A percentile compares a stretch with the other conserved stretches of the same genome.
Evolutionary conservation across 64 coral and sea anemone species (phyloP).

Genomic region (Exaiptasia diaphana): DNA sequence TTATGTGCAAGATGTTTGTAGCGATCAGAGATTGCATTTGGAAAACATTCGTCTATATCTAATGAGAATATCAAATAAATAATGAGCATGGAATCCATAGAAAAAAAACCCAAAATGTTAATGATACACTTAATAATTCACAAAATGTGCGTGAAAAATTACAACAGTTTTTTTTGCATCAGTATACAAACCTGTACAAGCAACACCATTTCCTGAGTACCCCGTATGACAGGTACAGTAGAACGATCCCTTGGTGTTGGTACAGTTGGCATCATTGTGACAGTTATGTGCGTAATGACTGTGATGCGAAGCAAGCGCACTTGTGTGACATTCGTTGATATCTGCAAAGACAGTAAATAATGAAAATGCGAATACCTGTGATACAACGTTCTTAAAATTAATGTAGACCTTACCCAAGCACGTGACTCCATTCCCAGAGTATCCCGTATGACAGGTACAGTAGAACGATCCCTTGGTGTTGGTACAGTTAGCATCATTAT

Average conservation of each 20-base stretch:
- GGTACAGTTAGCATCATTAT: conserved; percentile 63
- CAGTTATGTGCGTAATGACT: conserved; percentile 40
- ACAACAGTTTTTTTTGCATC: no score
- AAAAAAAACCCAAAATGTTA: neutral
- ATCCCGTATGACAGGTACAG: conserved; percentile 73
- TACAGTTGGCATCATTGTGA: conserved; percentile 56
- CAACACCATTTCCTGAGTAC: conserved; percentile 61
- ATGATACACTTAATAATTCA: neutral
- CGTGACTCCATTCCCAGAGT: conserved; percentile 71
- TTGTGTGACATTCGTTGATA: conserved; percentile 18
- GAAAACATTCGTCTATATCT: conserved; percentile 76
- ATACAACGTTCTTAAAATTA: neutral
- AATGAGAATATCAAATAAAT: neutral
- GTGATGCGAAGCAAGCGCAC: conserved; percentile 8
- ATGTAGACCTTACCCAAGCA: conserved; percentile 38
- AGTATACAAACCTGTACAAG: neutral
- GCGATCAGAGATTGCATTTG: conserved; percentile 10
- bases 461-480: conserved; percentile 73
- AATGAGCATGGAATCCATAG: neutral
- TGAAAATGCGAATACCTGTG: neutral
- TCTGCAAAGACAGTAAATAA: neutral
- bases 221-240: conserved; percentile 52
- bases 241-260: conserved; percentile 58
- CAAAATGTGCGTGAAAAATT: neutral
- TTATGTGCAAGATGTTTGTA: conserved; percentile 49